phyloP scores from a whole-genome alignment of 2,888 invertebrate genomes.

The Lypha dubia region DNA sequence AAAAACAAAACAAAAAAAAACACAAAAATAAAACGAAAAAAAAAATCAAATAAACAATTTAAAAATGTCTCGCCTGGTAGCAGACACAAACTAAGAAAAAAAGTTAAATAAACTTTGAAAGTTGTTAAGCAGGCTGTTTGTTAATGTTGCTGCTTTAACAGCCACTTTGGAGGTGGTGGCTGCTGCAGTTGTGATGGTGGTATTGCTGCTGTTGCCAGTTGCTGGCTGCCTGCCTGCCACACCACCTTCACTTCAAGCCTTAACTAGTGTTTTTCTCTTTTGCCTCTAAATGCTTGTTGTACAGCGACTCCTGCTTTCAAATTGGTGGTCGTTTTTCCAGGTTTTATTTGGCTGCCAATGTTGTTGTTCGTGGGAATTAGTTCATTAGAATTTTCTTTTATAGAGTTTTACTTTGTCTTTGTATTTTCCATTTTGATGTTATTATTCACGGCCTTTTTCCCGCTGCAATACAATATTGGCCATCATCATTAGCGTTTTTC shows the following conservation, averaged over 20 bases:
- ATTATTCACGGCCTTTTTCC: constrained; percentile 39
- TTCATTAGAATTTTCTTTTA: constrained; percentile 81
- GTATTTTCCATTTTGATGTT: not conserved
- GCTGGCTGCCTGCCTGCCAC: constrained; percentile 46
- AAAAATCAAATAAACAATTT: constrained; percentile 71
- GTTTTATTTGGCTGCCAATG: constrained; percentile 51
- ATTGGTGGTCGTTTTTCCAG: constrained; percentile 74
- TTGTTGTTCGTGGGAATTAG: constrained; percentile 82
- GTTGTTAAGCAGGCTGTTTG: constrained; percentile 71
- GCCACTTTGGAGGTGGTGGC: constrained; percentile 47
- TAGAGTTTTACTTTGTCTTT: not conserved
- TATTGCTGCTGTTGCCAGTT: constrained; percentile 38
- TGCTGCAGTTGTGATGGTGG: constrained; percentile 5
- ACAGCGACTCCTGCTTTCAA: constrained; percentile 73
- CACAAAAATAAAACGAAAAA: constrained; percentile 35
- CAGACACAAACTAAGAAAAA: constrained; percentile 74
- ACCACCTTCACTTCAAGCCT: constrained; percentile 61
- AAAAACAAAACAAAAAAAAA: constrained; percentile 29
- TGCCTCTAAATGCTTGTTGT: constrained; percentile 35
- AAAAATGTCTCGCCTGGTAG: constrained; percentile 79
- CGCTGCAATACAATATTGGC: constrained; percentile 54
- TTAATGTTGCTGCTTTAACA: constrained; percentile 39
- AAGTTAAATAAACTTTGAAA: constrained; percentile 75
- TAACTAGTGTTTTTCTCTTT: constrained; percentile 19
- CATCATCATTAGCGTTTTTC: constrained; percentile 37